These are phyloP conservation scores for Myiotriccus ornatus DNA, from an alignment of 2,797 vertebrate species.

Conservation along the genomic window DNA sequence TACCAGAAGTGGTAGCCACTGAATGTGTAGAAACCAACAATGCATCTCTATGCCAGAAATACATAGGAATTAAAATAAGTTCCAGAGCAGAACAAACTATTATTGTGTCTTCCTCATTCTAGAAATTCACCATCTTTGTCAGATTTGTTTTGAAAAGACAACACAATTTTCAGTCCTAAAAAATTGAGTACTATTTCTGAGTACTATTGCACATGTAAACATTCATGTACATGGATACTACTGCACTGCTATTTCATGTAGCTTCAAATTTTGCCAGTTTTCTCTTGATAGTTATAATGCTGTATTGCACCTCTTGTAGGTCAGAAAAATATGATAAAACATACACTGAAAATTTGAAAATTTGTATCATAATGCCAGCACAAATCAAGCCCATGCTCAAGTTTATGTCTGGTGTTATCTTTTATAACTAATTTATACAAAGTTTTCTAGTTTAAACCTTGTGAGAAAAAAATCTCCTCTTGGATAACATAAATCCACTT, in stretches of 20 bases:
- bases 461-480: background rate
- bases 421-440: background rate
- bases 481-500: background rate
- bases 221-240: background rate
- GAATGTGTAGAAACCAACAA: background rate
- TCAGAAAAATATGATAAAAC: background rate
- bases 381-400: background rate
- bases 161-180: background rate
- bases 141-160: background rate
- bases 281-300: background rate
- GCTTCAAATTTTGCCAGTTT: background rate
- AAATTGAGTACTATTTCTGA: background rate
- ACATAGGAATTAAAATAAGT: background rate
- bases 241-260: background rate
- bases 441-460: background rate
- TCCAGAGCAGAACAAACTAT: background rate
- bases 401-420: background rate
- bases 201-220: background rate
- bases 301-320: background rate
- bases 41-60: background rate
- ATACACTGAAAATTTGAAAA: background rate
- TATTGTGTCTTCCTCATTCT: background rate
- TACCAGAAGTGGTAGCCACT: background rate
- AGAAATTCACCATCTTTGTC: background rate
- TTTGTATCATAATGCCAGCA: background rate